Conservation (phyloP, 2,888 invertebrate species). For the Rhabditoides inermis region DNA sequence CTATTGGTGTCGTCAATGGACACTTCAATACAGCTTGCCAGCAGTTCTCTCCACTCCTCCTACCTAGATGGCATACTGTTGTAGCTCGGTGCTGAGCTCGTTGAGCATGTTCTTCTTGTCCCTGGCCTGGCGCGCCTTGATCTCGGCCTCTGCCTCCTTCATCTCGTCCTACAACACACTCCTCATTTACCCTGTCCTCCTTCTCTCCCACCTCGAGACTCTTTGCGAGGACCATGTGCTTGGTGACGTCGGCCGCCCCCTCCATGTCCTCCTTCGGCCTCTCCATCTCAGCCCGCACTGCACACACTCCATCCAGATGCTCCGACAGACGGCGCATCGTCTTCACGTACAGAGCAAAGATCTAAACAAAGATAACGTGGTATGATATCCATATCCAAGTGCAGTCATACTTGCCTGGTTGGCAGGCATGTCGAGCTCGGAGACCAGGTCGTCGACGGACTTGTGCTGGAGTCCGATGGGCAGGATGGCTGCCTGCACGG, state of each 20-base stretch:
- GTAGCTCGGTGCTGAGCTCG: slow-evolving; percentile 27
- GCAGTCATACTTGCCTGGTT: slow-evolving; percentile 63
- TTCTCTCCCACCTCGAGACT: slow-evolving; percentile 8
- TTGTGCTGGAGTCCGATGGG: slow-evolving; percentile 82
- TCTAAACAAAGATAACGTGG: slow-evolving; percentile 61
- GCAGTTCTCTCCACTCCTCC: slow-evolving; percentile 16
- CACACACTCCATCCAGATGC: slow-evolving; percentile 52
- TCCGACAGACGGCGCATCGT: slow-evolving; percentile 62
- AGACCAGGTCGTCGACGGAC: slow-evolving; percentile 73
- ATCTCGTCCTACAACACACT: slow-evolving; percentile 35
- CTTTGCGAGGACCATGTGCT: slow-evolving; percentile 5
- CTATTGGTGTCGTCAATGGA: background rate
- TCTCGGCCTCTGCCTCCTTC: slow-evolving; percentile 36
- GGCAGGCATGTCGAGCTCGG: slow-evolving; percentile 71
- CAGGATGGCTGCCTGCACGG: slow-evolving; percentile 45
- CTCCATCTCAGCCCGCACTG: slow-evolving; percentile 35
- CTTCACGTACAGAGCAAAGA: slow-evolving; percentile 78
- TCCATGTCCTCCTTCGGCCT: background rate
- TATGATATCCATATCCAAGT: too few species aligned
- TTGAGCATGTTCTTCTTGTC: slow-evolving; percentile 31
- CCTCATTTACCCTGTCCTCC: slow-evolving; percentile 12
- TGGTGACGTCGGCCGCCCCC: background rate
- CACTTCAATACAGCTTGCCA: too few species aligned
- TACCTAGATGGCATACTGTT: slow-evolving; percentile 30
- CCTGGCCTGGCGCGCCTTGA: slow-evolving; percentile 30